phyloP scores from a whole-genome alignment of 2,888 invertebrate species.

The Agrochola litura region DNA sequence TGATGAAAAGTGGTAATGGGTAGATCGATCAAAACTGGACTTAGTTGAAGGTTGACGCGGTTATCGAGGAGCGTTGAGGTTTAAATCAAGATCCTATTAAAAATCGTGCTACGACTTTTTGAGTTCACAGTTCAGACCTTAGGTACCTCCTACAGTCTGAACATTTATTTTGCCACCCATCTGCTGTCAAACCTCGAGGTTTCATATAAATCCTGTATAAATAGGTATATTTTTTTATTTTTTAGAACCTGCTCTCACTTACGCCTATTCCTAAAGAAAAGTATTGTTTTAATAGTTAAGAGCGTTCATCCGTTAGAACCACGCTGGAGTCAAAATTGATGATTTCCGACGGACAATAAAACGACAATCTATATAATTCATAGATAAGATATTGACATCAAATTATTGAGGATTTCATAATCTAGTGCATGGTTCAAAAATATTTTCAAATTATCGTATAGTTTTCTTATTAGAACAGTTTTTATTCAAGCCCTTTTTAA shows the following conservation, averaged over 20 bases:
- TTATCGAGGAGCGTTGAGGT: not conserved
- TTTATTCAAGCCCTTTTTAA: too few relatives aligned
- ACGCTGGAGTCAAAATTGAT: too few relatives aligned
- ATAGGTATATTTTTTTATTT: constrained; percentile 18
- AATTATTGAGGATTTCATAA: too few relatives aligned
- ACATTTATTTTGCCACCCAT: not conserved
- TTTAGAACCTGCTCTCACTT: constrained; percentile 49
- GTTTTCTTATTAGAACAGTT: too few relatives aligned
- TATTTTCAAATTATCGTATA: too few relatives aligned
- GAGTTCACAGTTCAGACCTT: not conserved
- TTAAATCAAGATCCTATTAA: not conserved
- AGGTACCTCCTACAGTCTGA: not conserved
- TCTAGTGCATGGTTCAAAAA: too few relatives aligned
- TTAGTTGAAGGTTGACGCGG: not conserved
- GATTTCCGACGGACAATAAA: too few relatives aligned
- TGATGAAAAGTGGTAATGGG: not conserved
- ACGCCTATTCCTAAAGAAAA: constrained; percentile 41
- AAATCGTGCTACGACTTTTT: not conserved
- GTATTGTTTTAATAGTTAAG: constrained; percentile 54
- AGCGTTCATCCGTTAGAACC: too few relatives aligned
- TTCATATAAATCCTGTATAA: constrained; percentile 14
- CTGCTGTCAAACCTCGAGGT: constrained; percentile 10
- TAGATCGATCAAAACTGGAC: constrained; percentile 7
- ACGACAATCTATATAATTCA: too few relatives aligned
- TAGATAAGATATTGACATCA: too few relatives aligned